Evolutionary conservation across 2,113 vertebrate genomes (phyloP), one percentile per base, ranked within the genome.

Genomic region (Cnemophilus loriae): DNA sequence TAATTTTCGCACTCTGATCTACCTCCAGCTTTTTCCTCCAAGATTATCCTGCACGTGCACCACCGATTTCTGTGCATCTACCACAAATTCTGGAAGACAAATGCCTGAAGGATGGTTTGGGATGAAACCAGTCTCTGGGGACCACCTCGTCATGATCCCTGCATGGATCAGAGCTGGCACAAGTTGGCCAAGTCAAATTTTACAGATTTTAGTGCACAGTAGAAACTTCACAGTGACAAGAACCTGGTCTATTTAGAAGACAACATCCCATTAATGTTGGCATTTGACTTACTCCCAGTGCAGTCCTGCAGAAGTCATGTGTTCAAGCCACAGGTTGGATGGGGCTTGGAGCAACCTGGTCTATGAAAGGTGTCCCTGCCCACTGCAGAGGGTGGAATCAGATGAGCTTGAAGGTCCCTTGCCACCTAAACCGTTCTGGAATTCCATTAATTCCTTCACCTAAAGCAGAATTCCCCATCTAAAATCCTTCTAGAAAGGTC

Each of bases 121-220:
- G 37, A 21, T 64, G 32, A 53, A 87, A 69, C 12, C 56, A 39
- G 18, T 17, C 24, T 39, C 28, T 10, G 37, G 33, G 7, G 27
- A 11, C 23, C 37, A 53, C 23, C 32, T 56, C 3, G 0, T 44
- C n/a, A 22, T 1, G 19, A 49, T 22, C 26, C 11, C 35, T 3
- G 17, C 39, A 23, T 10, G 33, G 27, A 69, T 53, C 70, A 32
- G 18, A 65, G 37, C 37, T 14, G 50, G 39, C 30, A 28, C 24
- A 49, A 64, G 33, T 1, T 27, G 42, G 47, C 24, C 60, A 61
- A 84, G 50, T n/a, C 3, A 28, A 33, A 60, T 23, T 83, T 78
- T 35, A 22, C 26, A 18, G 18, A 17, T 16, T 16, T 47, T 55
- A 88, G 27, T 28, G 20, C 17, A n/a, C 4, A 21, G 33, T 1